phyloP scores from a whole-genome alignment of 2,113 vertebrate species.

The Spilogale gracilis region DNA sequence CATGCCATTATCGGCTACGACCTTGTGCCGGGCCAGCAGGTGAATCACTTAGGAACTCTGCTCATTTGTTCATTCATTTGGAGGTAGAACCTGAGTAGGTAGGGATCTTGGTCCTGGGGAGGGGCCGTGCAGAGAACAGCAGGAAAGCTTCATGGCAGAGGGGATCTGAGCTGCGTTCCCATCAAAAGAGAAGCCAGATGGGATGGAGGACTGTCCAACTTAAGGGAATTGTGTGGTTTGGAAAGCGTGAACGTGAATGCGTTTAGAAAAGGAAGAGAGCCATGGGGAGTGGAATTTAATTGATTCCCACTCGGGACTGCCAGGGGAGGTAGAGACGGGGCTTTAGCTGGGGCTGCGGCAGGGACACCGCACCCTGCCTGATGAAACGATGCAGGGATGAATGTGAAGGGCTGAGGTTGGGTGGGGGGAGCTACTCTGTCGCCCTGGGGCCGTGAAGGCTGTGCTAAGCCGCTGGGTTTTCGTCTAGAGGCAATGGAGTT shows the following conservation, averaged over 20 bases:
- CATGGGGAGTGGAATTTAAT: not conserved
- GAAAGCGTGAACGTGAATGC: not conserved
- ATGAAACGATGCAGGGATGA: not conserved
- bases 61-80: not conserved
- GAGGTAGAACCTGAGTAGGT: not conserved
- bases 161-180: not conserved
- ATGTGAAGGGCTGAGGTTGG: no score
- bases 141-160: not conserved
- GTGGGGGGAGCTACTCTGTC: not conserved
- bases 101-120: not conserved
- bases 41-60: not conserved
- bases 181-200: not conserved
- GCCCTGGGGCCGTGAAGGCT: not conserved
- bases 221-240: not conserved
- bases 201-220: not conserved
- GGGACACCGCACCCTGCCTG: not conserved
- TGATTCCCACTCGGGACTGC: not conserved
- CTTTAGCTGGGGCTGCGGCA: not conserved
- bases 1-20: not conserved
- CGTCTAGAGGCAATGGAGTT: not conserved
- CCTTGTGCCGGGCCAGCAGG: not conserved
- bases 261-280: not conserved
- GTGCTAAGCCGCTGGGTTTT: not conserved
- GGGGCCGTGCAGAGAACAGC: not conserved
- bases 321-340: not conserved